Evolutionary conservation across 2,888 invertebrate genomes (phyloP), one percentile per base, ranked within the genome.

Genomic region (Lucinisca nassula): DNA sequence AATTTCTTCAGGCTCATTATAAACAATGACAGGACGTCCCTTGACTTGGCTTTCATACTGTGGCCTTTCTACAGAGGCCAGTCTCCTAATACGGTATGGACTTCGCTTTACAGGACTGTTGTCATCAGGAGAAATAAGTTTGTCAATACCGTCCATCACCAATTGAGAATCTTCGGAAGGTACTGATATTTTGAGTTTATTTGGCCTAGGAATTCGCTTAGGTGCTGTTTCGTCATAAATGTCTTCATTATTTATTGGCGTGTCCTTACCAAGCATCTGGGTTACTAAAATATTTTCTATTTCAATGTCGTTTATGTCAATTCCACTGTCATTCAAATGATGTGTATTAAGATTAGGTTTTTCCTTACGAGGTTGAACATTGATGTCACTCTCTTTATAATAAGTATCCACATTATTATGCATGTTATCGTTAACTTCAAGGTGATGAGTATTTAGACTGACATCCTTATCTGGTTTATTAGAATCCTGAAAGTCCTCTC

Each of bases 201-300:
- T 89, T 55, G 82, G 84, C 72, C 86, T 86, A 2, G 85, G 79
- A 74, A 91, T 83, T 51, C 92, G 82, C 61, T 88, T 92, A 67
- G 91, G 91, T 61, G 88, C 87, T 49, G 90, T 90, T 67, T 90
- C 90, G 74, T 92, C 91, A 67, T 92, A 91, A 24, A 87, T 73
- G n/a, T 86, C 87, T 38, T 83, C 80, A 35, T 70, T 74, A 49
- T 45, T 74, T 8, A 10, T 24, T 27, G 27, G n/a, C n/a, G 51
- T 51, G 14, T 51, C 17, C 4, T 27, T 3, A n/a, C 1, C 14
- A 10, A 27, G 24, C 4, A 27, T 58, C 1, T 58, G 27, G 14
- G 6, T 14, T 40, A 10, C 40, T 10, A 40, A 6, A 40, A 55
- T 21, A 4, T 3, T 55, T n/a, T 55, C 55, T 17, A 21, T 55